Evolutionary conservation across 2,888 invertebrate genomes (phyloP), one percentile per base, ranked within the genome.

Genomic region (Ormia ochracea): DNA sequence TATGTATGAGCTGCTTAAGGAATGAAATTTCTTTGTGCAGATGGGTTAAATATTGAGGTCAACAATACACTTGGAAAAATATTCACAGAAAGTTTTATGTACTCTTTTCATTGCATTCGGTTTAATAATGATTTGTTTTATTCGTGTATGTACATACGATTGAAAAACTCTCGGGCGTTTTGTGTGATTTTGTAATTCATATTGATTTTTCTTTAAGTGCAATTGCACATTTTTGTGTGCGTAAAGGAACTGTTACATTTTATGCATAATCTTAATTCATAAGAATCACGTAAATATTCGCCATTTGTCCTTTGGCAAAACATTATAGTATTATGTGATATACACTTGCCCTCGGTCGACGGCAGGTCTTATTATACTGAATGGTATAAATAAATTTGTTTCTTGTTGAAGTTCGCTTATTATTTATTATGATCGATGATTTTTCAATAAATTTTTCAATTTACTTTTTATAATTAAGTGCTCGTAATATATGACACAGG

Each of bases 231-330:
- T 41, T 6, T 52, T n/a, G 38, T 19, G 28, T 41, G 38, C 4
- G 7, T 12, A 10, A 6, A 26, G 9, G 14, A 21, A 21, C 45
- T 45, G 6, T 5, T 23, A 28, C 26, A 41, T 21, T 28, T 12
- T 28, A 19, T 41, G 23, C 14, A 68, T 33, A 54, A 56, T 68
- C 56, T 33, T 56, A 21, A 17, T 68, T 12, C 43, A 21, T 56
- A 3, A 21, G 7, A 33, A 33, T 33, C 43, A 50, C 50, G 54
- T 54, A 21, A 14, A 21, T 6, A 38, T 26, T 14, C n/a, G 10
- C 14, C 31, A 68, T 7, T 54, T 54, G 43, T 6, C 31, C 31
- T n/a, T 33, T 4, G 21, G 43, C 54, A 31, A 54, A 43, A 6
- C 31, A 66, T 31, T 23, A 9, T 14, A 36, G 14, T 65, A 21